Evolutionary conservation across 2,113 vertebrate genomes (phyloP), one percentile per base, ranked within the genome.

Genomic region (Callocephalon fimbriatum): DNA sequence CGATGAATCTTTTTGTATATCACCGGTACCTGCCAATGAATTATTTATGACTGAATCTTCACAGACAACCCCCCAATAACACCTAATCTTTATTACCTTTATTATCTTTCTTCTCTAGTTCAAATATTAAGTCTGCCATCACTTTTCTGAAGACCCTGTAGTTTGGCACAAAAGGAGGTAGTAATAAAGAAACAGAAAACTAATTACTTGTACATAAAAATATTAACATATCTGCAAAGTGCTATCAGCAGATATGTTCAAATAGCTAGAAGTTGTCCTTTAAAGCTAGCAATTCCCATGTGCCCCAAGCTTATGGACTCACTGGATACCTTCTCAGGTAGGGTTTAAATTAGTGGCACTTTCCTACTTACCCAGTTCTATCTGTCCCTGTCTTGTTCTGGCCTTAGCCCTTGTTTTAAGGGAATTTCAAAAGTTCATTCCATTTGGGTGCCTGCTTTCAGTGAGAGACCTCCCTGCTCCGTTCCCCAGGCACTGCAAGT

Each of bases 21-120:
- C 37, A 73, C 15, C 79, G n/a, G 23, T 70, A 90, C 12, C 12
- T 5, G 1, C 54, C 19, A 63, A 65, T 86, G 56, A 92, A 92
- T 92, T 94, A 87, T 85, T 82, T 92, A 68, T 87, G 31, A 92
- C 59, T 62, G 38, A 81, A 61, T 54, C 63, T 47, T 48, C 66
- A 91, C 70, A 90, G 40, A 50, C 27, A 65, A 37, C 6, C 21
- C 47, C 32, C 26, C 67, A 76, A 27, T 9, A 61, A 51, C 3
- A 18, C 0, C 0, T 37, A 25, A 61, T 66, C 59, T 88, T 80
- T 78, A 61, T 61, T 59, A 54, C 29, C 73, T 89, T 72, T 59
- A 61, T 51, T 59, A 54, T 26, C 73, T 89, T 72, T 63, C 38
- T 72, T 79, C 58, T 88, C 44, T 40, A n/a, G 40, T 56, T 86